These are phyloP conservation scores for Rhogogaster chlorosoma DNA, from an alignment of 2,888 invertebrate genomes.

Conservation along the genomic window DNA sequence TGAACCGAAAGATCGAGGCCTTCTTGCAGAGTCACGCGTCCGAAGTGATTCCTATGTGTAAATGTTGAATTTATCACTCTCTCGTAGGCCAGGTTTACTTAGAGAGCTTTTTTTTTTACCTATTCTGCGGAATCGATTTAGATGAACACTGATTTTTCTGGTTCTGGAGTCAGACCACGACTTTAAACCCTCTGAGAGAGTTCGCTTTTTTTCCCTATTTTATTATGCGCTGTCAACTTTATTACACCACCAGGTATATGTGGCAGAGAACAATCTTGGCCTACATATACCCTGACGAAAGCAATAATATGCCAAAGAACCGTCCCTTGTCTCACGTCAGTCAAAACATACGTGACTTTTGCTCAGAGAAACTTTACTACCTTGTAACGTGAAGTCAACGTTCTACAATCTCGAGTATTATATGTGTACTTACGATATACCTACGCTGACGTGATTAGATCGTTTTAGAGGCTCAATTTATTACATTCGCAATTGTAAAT, in stretches of 20 bases:
- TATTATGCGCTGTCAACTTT: not conserved
- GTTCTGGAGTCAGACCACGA: not conserved
- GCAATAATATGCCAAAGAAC: conserved; percentile 61
- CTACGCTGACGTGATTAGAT: conserved; percentile 24
- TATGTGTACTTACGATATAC: not conserved
- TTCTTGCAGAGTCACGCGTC: not conserved
- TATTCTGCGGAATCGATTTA: too few relatives aligned
- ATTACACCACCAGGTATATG: not conserved
- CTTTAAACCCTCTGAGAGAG: not conserved
- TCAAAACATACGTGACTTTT: conserved; percentile 68
- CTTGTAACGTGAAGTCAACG: conserved; percentile 14
- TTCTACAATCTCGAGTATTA: not conserved
- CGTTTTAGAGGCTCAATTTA: not conserved
- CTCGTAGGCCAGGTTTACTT: not conserved
- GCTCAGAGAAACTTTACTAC: conserved; percentile 33
- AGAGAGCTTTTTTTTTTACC: not conserved
- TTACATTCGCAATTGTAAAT: not conserved
- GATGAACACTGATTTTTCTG: not conserved
- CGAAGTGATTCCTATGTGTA: conserved; percentile 9
- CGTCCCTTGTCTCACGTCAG: conserved; percentile 64
- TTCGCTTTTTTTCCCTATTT: not conserved
- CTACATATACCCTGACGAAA: conserved; percentile 56
- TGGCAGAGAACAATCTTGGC: not conserved
- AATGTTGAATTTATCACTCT: not conserved
- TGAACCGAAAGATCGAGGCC: not conserved